phyloP scores from a whole-genome alignment of 2,113 vertebrate species.

The Crotalus helleri region DNA sequence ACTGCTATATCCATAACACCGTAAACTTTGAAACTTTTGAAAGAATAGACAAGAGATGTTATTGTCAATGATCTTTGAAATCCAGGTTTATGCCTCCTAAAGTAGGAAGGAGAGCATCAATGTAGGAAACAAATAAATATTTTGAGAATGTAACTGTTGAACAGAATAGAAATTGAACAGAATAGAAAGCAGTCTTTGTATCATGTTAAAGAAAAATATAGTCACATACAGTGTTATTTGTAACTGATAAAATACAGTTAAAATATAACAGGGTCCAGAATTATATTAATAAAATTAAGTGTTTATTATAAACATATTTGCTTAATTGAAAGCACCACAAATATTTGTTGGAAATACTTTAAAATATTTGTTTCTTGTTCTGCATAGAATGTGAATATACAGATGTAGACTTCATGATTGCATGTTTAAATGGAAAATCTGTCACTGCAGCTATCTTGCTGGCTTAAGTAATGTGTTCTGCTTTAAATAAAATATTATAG shows the following conservation, averaged over 20 bases:
- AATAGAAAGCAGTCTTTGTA: slow-evolving; percentile 11
- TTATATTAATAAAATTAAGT: slow-evolving; percentile 4
- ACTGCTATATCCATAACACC: not conserved
- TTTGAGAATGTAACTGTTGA: not conserved
- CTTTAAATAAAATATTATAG: slow-evolving; percentile 67
- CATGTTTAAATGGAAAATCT: slow-evolving; percentile 35
- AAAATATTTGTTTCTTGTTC: slow-evolving; percentile 29
- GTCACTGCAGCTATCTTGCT: slow-evolving; percentile 42
- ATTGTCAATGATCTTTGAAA: not conserved
- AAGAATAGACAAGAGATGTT: not conserved
- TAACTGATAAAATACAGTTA: not conserved
- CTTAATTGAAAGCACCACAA: slow-evolving; percentile 22
- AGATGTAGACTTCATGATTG: slow-evolving; percentile 25
- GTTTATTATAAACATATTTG: slow-evolving; percentile 20
- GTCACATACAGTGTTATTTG: not conserved
- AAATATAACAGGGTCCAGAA: not conserved
- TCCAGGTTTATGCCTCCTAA: not conserved
- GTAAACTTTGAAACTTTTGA: not conserved
- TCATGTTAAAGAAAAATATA: slow-evolving; percentile 17
- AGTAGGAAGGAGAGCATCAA: not conserved
- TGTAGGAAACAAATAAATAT: not conserved
- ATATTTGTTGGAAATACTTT: slow-evolving; percentile 2
- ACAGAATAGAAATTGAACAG: slow-evolving; percentile 13
- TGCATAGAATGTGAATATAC: slow-evolving; percentile 39
- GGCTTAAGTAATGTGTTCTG: slow-evolving; percentile 45